Percentiles rank a stretch among this genome's conserved stretches.
phyloP scores from a whole-genome alignment of 2,113 vertebrate genomes.

The Nymphicus hollandicus region DNA sequence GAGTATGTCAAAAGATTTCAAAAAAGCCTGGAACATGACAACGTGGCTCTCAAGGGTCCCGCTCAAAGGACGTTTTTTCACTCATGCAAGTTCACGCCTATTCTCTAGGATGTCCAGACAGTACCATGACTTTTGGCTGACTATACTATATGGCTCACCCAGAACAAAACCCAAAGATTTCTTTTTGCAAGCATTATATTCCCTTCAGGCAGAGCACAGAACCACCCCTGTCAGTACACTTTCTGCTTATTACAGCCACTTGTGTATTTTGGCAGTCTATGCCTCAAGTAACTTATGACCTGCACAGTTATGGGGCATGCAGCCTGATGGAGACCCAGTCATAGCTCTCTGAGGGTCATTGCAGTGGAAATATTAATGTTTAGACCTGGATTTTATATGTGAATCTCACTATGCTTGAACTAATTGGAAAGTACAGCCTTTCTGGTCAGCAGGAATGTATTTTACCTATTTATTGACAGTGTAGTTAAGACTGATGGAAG shows the following conservation, averaged over 20 bases:
- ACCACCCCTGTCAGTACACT: background rate
- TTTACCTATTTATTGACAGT: background rate
- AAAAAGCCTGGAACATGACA: background rate
- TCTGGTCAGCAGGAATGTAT: background rate
- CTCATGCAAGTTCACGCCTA: background rate
- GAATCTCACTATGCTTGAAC: background rate
- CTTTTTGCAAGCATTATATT: background rate
- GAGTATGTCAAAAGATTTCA: background rate
- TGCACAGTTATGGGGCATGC: accelerated
- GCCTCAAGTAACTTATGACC: background rate
- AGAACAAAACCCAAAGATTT: background rate
- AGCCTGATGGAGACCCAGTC: background rate
- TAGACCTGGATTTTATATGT: background rate
- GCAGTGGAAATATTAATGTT: background rate
- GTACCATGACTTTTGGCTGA: background rate
- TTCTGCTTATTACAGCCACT: background rate
- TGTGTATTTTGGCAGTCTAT: background rate
- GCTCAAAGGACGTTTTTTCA: background rate
- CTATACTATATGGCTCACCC: accelerated
- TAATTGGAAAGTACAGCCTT: background rate
- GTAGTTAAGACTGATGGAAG: constrained; percentile 1
- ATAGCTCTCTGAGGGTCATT: background rate
- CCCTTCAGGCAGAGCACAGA: background rate
- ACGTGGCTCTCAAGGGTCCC: background rate
- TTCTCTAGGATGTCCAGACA: background rate